A percentile compares a stretch with the other conserved stretches of the same genome.
phyloP scores from a whole-genome alignment of 2,888 invertebrate genomes.

The Scotopteryx bipunctaria region DNA sequence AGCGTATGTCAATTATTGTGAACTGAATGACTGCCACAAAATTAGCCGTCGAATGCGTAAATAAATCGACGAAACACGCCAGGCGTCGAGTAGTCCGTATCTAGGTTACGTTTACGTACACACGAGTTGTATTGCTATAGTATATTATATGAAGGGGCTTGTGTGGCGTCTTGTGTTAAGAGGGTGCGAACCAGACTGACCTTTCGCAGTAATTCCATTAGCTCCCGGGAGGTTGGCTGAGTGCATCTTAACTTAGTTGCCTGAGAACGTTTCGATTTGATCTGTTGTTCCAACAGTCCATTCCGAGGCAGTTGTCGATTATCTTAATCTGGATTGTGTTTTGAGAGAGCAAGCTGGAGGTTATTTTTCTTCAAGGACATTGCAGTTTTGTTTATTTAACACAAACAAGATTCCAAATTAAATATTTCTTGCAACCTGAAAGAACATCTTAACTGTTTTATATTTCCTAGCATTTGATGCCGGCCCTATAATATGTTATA shows the following conservation, averaged over 20 bases:
- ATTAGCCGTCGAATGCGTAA: constrained; percentile 6
- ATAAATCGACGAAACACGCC: constrained; percentile 4
- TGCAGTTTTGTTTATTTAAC: too few species aligned
- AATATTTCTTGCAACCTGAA: too few species aligned
- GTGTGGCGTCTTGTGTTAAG: constrained; percentile 6
- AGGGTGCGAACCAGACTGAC: constrained; percentile 14
- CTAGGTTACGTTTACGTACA: constrained; percentile 15
- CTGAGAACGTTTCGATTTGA: not conserved
- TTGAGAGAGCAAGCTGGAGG: too few species aligned
- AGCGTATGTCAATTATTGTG: too few species aligned
- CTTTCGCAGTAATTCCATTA: constrained; percentile 21
- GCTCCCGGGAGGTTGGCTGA: constrained; percentile 2
- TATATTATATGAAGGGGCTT: not conserved
- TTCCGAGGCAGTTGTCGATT: constrained; percentile 1
- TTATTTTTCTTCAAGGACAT: too few species aligned
- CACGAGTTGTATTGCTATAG: not conserved
- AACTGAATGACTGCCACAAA: too few species aligned
- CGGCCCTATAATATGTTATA: too few species aligned
- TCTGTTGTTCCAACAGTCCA: not conserved
- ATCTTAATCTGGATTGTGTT: not conserved
- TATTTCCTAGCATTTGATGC: too few species aligned
- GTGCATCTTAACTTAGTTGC: constrained; percentile 17
- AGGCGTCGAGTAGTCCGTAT: constrained; percentile 12
- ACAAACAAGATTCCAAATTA: too few species aligned
- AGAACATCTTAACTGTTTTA: too few species aligned